Conservation (phyloP, 2,888 invertebrate species). For the Polydrusus cervinus region DNA sequence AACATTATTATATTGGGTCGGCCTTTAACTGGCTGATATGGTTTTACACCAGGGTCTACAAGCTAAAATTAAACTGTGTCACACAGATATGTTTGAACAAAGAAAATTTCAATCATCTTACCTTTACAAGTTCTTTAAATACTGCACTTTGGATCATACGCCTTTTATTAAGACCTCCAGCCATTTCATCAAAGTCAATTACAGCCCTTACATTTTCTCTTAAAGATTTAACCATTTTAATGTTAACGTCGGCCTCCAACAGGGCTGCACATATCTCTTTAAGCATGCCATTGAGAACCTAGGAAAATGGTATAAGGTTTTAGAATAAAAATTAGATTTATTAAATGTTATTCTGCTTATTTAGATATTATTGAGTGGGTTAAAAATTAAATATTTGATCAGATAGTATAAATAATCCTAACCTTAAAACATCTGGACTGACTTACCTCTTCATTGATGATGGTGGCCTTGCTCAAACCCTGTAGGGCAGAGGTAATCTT, state of each 20-base stretch:
- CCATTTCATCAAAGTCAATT: slow-evolving; percentile 99
- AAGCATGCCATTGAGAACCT: slow-evolving; percentile 99
- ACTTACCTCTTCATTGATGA: slow-evolving; percentile 96
- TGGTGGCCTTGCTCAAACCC: slow-evolving; percentile 97
- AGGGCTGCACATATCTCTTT: slow-evolving; percentile 99
- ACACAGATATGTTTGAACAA: not conserved
- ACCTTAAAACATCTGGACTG: slow-evolving; percentile 46
- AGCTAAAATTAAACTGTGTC: slow-evolving; percentile 74
- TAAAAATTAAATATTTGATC: not conserved
- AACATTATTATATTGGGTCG: slow-evolving; percentile 98
- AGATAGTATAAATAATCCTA: not conserved
- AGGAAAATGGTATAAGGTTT: slow-evolving; percentile 57
- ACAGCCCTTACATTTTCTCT: slow-evolving; percentile 97
- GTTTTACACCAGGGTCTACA: slow-evolving; percentile 98
- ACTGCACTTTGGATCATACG: slow-evolving; percentile 99
- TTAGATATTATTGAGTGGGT: not conserved
- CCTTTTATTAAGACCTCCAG: slow-evolving; percentile 97
- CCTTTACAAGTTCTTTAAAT: slow-evolving; percentile 97
- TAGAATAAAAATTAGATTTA: not conserved
- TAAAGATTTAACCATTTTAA: slow-evolving; percentile 94
- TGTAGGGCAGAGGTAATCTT: slow-evolving; percentile 99
- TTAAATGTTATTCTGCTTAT: not conserved
- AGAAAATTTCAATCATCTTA: slow-evolving; percentile 65
- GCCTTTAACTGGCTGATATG: slow-evolving; percentile 96
- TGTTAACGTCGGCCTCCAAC: slow-evolving; percentile 98